Evolutionary conservation across 2,888 invertebrate species (phyloP).

Genomic region (Hyposoter didymator): DNA sequence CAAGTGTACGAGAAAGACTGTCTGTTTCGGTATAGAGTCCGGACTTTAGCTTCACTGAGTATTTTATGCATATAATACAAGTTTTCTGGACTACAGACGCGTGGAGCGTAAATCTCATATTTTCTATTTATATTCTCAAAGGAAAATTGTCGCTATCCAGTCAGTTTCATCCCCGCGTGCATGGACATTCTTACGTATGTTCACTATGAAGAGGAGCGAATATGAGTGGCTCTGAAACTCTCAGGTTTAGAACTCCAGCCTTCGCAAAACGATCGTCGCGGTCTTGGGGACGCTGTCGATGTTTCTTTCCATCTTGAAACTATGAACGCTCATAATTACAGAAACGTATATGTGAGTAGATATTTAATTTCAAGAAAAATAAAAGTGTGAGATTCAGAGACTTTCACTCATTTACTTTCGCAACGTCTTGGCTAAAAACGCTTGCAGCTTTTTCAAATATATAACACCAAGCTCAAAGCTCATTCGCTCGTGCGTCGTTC

Average conservation of each 20-base stretch:
- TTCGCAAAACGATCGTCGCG: neutral
- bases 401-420: slow-evolving; percentile 9
- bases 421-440: slow-evolving; percentile 3
- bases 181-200: neutral
- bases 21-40: slow-evolving; percentile 2
- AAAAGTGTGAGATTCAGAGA: neutral
- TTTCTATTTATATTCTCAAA: neutral
- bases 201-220: neutral
- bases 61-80: neutral
- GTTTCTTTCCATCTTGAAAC: neutral
- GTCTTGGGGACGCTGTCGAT: neutral
- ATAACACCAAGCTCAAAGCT: slow-evolving; percentile 23
- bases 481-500: slow-evolving; percentile 39
- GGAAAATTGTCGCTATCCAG: neutral
- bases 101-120: slow-evolving; percentile 11
- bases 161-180: neutral
- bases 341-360: too few relatives aligned
- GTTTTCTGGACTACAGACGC: neutral
- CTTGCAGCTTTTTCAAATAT: slow-evolving; percentile 8
- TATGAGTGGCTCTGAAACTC: neutral
- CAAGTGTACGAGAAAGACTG: slow-evolving; percentile 19
- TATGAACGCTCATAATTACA: neutral
- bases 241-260: neutral
- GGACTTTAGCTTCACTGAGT: slow-evolving; percentile 19
- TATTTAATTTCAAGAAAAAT: neutral